A percentile compares a stretch with the other conserved stretches of the same genome.
phyloP scores from a whole-genome alignment of 2,113 vertebrate species.

The Burhinus bistriatus region DNA sequence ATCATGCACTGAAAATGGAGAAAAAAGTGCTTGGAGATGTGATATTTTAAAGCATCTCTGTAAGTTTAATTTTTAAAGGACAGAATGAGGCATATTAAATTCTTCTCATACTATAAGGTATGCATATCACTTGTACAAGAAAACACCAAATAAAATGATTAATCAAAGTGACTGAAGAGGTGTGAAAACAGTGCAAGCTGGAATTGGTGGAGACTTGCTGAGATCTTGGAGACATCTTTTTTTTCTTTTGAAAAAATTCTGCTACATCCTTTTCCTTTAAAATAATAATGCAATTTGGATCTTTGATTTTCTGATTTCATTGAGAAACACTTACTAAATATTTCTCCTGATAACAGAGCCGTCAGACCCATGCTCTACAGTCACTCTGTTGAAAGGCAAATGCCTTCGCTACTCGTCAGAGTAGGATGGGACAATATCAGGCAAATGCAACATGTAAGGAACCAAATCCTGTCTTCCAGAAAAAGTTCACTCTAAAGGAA shows the following conservation, averaged over 20 bases:
- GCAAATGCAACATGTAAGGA: background rate
- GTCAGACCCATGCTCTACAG: background rate
- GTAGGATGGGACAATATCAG: background rate
- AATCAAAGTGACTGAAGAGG: background rate
- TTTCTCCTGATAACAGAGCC: background rate
- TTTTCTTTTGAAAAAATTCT: background rate
- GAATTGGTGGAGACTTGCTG: background rate
- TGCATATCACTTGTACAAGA: slow-evolving; percentile 5
- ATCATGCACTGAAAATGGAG: background rate
- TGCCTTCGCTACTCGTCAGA: background rate
- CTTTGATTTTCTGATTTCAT: background rate
- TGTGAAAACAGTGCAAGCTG: background rate
- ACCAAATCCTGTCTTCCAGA: background rate
- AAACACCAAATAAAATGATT: background rate
- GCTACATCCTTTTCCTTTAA: background rate
- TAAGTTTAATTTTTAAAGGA: slow-evolving; percentile 13
- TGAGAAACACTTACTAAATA: background rate
- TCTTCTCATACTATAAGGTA: background rate
- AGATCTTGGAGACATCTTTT: background rate
- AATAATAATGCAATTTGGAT: background rate
- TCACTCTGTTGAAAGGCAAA: background rate
- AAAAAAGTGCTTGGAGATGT: background rate
- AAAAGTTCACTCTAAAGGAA: background rate
- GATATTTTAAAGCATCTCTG: background rate
- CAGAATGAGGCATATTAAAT: slow-evolving; percentile 1